Base-by-base conservation (phyloP, 2,888 invertebrate genomes). In the Bombylius major region DNA sequence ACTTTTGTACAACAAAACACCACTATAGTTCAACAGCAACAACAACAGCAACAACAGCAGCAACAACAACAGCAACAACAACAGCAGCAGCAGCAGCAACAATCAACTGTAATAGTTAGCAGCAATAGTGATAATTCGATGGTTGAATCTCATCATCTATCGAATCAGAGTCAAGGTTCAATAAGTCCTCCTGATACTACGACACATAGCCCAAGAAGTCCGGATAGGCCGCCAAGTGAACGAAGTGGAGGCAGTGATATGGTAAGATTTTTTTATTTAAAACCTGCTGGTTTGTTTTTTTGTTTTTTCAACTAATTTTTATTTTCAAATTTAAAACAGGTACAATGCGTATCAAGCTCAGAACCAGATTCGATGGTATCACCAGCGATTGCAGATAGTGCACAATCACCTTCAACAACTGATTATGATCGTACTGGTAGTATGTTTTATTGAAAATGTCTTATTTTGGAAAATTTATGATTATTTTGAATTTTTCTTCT, bases 1-100 rank as follows among this genome's bases (percentile, higher is more conserved):
- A 89, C 89, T 0, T 89, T 83, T 65, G 87, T 89, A 4, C 89
- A 89, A 63, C 89, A 89, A 64, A 90, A 89, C 67, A 88, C 89
- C 1, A 89, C 89, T 1, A 89, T 90, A 64, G 87, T 88, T 4
- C 87, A 87, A 65, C 87, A 87, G 64, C 87, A 87, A 69, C 87
- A 87, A 8, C 68, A 69, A 58, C 63, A 88, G 14, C 80, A 84
- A 57, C 78, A 78, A 47, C 79, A 79, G 63, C 78, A 77, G 61
- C 65, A 61, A 12, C 65, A 64, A 66, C 64, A 63, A 9, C 64
- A 63, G 3, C 64, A 61, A 31, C 65, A 61, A 11, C 58, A 36
- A 48, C 46, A 32, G 23, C 14, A 54, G 34, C 14, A 56, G 31
- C 60, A 62, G 9, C 63, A 65, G 31, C 66, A 66, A 47, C 54